These are phyloP conservation scores for Neosilurus mollespiculum DNA, from an alignment of 2,797 vertebrate genomes.

Conservation along the genomic window DNA sequence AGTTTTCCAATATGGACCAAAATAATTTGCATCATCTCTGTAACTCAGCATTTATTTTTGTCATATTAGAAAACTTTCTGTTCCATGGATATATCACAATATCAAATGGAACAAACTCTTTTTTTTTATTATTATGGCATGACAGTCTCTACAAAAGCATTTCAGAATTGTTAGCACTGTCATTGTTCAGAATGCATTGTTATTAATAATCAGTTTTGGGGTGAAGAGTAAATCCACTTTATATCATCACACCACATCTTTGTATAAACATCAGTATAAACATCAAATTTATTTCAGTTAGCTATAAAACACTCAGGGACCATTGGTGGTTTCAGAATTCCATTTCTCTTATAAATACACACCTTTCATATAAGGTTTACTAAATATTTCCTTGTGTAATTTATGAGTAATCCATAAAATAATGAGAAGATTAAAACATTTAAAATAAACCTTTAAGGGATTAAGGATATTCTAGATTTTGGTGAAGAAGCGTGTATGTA, in stretches of 20 bases:
- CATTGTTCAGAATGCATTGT: neutral
- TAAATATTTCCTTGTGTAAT: neutral
- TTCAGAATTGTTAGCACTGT: neutral
- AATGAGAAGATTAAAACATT: no score
- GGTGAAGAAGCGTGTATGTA: neutral
- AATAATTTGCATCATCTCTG: no score
- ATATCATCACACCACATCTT: neutral
- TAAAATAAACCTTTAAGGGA: neutral
- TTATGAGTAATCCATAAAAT: neutral
- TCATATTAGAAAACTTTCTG: no score
- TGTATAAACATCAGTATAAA: neutral
- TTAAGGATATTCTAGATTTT: neutral
- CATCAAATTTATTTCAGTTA: neutral
- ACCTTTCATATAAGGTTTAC: neutral
- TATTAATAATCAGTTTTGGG: neutral
- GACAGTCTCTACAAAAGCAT: neutral
- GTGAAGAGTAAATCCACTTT: neutral
- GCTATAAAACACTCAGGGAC: neutral
- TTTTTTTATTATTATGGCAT: no score
- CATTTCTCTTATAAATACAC: neutral
- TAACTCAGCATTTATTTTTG: no score
- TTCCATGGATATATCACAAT: no score
- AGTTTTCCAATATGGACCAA: no score
- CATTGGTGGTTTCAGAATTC: neutral
- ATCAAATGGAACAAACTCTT: no score